A percentile compares a stretch with the other conserved stretches of the same genome.
phyloP scores from a whole-genome alignment of 2,888 invertebrate species.

The Cryptocephalus primarius region DNA sequence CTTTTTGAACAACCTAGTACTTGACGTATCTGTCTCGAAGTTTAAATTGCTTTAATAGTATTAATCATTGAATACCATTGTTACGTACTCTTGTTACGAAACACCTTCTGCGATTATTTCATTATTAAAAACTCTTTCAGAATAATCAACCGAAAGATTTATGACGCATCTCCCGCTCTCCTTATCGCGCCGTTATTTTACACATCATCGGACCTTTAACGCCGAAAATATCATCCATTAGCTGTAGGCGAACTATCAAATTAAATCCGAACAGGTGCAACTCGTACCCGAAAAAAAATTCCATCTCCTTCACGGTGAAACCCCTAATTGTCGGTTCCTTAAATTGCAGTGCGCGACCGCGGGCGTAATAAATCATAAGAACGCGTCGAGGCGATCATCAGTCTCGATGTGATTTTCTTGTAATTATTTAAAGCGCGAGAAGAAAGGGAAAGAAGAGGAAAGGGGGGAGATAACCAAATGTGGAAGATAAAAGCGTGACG shows the following conservation, averaged over 20 bases:
- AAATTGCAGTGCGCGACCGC: background rate
- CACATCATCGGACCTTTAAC: too few species aligned
- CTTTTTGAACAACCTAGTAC: too few species aligned
- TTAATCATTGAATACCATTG: too few species aligned
- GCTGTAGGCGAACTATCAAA: background rate
- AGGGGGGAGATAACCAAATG: background rate
- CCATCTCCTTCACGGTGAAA: background rate
- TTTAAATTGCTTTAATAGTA: too few species aligned
- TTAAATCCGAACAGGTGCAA: background rate
- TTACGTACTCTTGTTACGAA: background rate
- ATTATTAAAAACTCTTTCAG: too few species aligned
- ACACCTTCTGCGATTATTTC: background rate
- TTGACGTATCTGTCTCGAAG: too few species aligned
- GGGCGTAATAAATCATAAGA: constrained; percentile 22
- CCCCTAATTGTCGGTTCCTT: background rate
- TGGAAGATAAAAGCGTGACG: too few species aligned
- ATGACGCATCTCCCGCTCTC: too few species aligned
- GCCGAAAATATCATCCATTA: too few species aligned
- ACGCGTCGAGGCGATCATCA: constrained; percentile 26
- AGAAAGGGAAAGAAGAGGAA: constrained; percentile 3
- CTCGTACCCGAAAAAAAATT: background rate
- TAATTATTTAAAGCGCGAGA: constrained; percentile 22
- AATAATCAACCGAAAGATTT: too few species aligned
- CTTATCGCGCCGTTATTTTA: too few species aligned
- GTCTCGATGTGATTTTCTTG: constrained; percentile 24